Evolutionary conservation across 2,113 vertebrate genomes (phyloP).

Genomic region (Sceloporus tristichus): DNA sequence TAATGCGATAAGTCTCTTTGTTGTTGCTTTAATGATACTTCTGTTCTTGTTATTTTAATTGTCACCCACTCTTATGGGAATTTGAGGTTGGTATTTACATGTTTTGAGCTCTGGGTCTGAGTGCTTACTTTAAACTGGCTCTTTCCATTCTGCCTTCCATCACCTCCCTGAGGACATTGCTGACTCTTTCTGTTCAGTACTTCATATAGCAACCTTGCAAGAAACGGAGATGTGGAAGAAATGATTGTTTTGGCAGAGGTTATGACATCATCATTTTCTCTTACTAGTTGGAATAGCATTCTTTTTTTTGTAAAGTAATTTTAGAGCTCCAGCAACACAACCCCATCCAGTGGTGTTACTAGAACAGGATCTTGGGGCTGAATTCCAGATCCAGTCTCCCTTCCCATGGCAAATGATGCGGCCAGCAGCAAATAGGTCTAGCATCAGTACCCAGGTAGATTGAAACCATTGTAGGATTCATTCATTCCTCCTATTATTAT

Average conservation of each 20-base stretch:
- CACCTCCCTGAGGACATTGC: neutral
- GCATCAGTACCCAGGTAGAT: too few relatives aligned
- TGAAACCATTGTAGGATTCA: too few relatives aligned
- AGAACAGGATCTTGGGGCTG: neutral
- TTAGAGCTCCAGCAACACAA: constrained; percentile 35
- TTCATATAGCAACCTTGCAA: constrained; percentile 24
- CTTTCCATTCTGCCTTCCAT: constrained; percentile 18
- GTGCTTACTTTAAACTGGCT: neutral
- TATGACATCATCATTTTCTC: constrained; percentile 11
- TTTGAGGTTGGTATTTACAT: neutral
- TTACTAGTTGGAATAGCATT: constrained; percentile 12
- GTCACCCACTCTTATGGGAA: neutral
- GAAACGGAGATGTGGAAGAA: constrained; percentile 34
- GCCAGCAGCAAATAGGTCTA: too few relatives aligned
- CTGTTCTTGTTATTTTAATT: neutral
- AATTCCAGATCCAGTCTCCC: too few relatives aligned
- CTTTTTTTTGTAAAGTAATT: constrained; percentile 37
- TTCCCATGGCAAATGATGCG: too few relatives aligned
- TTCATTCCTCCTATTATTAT: too few relatives aligned
- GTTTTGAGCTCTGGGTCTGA: neutral
- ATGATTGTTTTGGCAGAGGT: constrained; percentile 51
- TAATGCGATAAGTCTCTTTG: too few relatives aligned
- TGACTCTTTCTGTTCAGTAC: neutral
- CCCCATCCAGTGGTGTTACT: constrained; percentile 30
- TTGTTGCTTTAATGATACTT: too few relatives aligned